A percentile compares a stretch with the other conserved stretches of the same genome.
Conservation (phyloP, 1,140 invertebrate genomes). For the Temnothorax longispinosus region DNA sequence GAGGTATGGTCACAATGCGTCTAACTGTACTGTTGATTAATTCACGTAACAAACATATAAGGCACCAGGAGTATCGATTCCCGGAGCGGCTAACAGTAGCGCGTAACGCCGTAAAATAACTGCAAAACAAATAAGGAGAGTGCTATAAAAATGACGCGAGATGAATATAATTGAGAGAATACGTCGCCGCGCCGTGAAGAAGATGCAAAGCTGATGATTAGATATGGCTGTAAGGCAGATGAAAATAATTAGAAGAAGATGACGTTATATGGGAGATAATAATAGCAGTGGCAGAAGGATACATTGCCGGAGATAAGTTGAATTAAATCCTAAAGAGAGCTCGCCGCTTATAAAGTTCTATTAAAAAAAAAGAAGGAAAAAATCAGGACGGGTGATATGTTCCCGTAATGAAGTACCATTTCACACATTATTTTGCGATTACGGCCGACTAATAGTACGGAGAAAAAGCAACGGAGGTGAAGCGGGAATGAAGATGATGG, state of each 20-base stretch:
- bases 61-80: background rate
- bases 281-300: background rate
- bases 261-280: background rate
- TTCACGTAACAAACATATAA: slow-evolving; percentile 9
- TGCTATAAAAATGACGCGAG: background rate
- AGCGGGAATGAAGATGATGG: slow-evolving; percentile 11
- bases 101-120: background rate
- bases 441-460: background rate
- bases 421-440: slow-evolving; percentile 1
- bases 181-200: background rate
- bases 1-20: background rate
- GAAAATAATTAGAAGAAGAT: background rate
- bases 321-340: background rate
- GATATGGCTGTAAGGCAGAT: background rate
- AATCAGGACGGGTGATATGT: background rate
- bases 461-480: background rate
- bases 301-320: background rate
- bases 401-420: background rate
- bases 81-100: background rate
- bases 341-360: background rate
- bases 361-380: background rate
- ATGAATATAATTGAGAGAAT: background rate
- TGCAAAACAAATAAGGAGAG: background rate
- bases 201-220: background rate
- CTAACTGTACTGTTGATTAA: slow-evolving; percentile 55